A percentile compares a stretch with the other conserved stretches of the same genome.
Conservation (phyloP, 2,888 invertebrate genomes). For the Muscina levida region DNA sequence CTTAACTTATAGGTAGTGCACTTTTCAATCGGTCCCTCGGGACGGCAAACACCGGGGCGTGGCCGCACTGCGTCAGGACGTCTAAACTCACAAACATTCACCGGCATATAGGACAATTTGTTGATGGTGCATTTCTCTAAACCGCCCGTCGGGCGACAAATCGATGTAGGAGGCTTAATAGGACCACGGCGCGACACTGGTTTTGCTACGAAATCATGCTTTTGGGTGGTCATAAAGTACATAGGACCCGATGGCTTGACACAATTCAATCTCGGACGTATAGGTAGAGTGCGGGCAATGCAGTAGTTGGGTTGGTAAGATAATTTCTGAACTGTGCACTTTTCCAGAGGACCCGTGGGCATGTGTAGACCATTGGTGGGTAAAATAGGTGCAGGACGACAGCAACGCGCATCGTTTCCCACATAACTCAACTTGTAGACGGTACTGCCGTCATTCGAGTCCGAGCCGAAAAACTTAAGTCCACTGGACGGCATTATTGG, state of each 20-base stretch:
- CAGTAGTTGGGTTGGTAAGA: slow-evolving; percentile 83
- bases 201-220: slow-evolving; percentile 86
- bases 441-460: slow-evolving; percentile 73
- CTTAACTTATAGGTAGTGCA: slow-evolving; percentile 83
- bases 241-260: slow-evolving; percentile 84
- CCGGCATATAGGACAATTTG: slow-evolving; percentile 77
- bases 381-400: slow-evolving; percentile 72
- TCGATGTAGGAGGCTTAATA: slow-evolving; percentile 72
- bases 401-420: slow-evolving; percentile 72
- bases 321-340: slow-evolving; percentile 79
- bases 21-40: slow-evolving; percentile 73
- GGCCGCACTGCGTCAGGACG: slow-evolving; percentile 72
- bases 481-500: slow-evolving; percentile 71
- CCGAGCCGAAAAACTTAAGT: slow-evolving; percentile 74
- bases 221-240: slow-evolving; percentile 87
- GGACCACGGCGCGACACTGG: slow-evolving; percentile 79
- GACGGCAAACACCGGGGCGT: slow-evolving; percentile 74
- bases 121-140: slow-evolving; percentile 78
- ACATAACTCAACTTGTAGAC: slow-evolving; percentile 77
- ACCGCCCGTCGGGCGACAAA: slow-evolving; percentile 72
- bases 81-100: slow-evolving; percentile 73
- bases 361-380: slow-evolving; percentile 73
- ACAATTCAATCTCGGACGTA: slow-evolving; percentile 84
- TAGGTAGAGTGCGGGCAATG: slow-evolving; percentile 81
- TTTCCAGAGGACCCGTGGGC: slow-evolving; percentile 73